A percentile compares a stretch with the other conserved stretches of the same genome.
These are phyloP conservation scores for Apogon hyalosoma DNA, from an alignment of 2,797 vertebrate species.

Conservation along the genomic window DNA sequence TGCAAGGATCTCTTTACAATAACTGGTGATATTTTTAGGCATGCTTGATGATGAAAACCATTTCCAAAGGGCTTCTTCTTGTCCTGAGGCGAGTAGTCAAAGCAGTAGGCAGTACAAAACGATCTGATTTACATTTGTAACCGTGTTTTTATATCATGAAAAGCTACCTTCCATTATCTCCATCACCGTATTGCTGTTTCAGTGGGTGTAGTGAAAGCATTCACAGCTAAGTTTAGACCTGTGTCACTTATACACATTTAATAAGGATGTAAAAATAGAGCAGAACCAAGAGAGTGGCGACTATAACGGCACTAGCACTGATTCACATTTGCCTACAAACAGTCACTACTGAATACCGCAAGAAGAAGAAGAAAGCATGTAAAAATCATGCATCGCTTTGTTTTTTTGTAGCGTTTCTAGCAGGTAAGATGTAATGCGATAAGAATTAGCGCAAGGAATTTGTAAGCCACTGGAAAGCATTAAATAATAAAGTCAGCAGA, in stretches of 20 bases:
- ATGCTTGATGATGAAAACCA: not conserved
- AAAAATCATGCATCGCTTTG: not conserved
- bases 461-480: not conserved
- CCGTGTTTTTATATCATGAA: not conserved
- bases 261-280: constrained; percentile 36
- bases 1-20: not conserved
- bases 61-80: not conserved
- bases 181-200: not conserved
- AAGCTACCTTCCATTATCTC: not conserved
- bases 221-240: constrained; percentile 25
- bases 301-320: not conserved
- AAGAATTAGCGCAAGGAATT: not conserved
- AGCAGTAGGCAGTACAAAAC: too few species aligned
- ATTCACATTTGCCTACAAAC: constrained; percentile 17
- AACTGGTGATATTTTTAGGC: not conserved
- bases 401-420: not conserved
- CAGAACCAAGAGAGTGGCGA: not conserved
- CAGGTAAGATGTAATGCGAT: not conserved
- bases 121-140: not conserved
- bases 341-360: too few species aligned
- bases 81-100: not conserved
- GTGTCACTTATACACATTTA: constrained; percentile 36
- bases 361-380: too few species aligned
- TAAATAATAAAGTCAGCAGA: constrained; percentile 12
- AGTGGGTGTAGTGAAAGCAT: constrained; percentile 4